phyloP scores from a whole-genome alignment of 92 coral and sea anemone genomes.

The Meandrina meandrites region DNA sequence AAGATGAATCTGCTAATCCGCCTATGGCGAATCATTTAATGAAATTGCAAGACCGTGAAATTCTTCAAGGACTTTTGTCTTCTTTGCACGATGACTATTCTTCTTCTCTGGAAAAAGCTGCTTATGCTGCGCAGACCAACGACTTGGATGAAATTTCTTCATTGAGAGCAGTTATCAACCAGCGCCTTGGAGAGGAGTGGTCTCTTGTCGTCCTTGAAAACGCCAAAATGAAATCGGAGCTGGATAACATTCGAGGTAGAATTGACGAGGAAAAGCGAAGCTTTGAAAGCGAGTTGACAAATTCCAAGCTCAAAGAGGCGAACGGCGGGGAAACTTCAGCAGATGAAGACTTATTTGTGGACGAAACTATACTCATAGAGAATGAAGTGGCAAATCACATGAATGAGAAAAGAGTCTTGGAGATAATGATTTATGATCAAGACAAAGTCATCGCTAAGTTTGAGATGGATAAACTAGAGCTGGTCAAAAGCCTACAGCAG shows the following conservation, averaged over 20 bases:
- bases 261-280: conserved; percentile 29
- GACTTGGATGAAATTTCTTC: conserved; percentile 43
- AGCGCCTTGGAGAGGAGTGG: conserved; percentile 71
- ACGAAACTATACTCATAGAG: conserved; percentile 4
- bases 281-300: conserved; percentile 31
- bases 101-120: conserved; percentile 41
- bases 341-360: conserved; percentile 36
- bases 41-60: neutral
- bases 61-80: conserved; percentile 4
- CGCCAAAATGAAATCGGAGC: conserved; percentile 49
- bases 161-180: conserved; percentile 51
- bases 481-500: conserved; percentile 15
- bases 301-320: conserved; percentile 23
- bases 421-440: conserved; percentile 35
- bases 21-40: neutral
- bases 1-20: neutral
- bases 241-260: conserved; percentile 40
- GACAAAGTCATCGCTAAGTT: conserved; percentile 37
- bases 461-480: conserved; percentile 27
- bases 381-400: conserved; percentile 6
- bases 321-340: conserved; percentile 19
- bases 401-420: neutral
- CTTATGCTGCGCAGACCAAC: conserved; percentile 36
- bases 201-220: conserved; percentile 58
- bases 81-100: conserved; percentile 24